phyloP scores from a whole-genome alignment of 2,888 invertebrate genomes.

The Agriopis aurantiaria region DNA sequence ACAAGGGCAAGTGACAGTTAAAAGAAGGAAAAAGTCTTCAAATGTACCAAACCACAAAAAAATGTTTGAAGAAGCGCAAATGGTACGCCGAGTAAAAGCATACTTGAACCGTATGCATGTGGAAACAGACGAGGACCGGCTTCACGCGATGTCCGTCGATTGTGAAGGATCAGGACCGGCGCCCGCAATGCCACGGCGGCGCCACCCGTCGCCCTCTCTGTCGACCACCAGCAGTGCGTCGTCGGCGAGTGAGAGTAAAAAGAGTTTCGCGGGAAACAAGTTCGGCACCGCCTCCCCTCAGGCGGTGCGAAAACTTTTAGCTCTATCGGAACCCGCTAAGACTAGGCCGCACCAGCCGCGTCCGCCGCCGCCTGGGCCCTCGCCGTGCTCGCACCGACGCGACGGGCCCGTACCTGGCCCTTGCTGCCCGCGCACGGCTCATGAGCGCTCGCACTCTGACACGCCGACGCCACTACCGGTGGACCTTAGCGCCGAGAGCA shows the following conservation, averaged over 20 bases:
- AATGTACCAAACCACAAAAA: conserved; percentile 98
- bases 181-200: conserved; percentile 89
- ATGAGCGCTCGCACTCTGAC: conserved; percentile 96
- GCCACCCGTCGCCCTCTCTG: conserved; percentile 97
- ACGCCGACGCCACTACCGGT: conserved; percentile 94
- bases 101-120: conserved; percentile 97
- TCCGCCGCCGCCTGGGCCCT: conserved; percentile 88
- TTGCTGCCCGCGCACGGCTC: conserved; percentile 88
- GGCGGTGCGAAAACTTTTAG: conserved; percentile 97
- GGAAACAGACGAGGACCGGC: conserved; percentile 95
- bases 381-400: conserved; percentile 88
- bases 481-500: conserved; percentile 97
- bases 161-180: conserved; percentile 92
- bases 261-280: conserved; percentile 88
- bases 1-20: conserved; percentile 94
- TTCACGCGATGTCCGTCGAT: conserved; percentile 95
- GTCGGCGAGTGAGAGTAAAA: conserved; percentile 92
- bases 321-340: conserved; percentile 95
- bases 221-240: conserved; percentile 97
- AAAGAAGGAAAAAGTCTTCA: conserved; percentile 94
- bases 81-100: conserved; percentile 98
- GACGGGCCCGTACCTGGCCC: conserved; percentile 83
- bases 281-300: conserved; percentile 98
- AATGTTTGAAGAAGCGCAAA: conserved; percentile 99
- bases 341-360: conserved; percentile 95